Evolutionary conservation across 1,140 invertebrate genomes (phyloP).

Genomic region (Brachionus rubens): DNA sequence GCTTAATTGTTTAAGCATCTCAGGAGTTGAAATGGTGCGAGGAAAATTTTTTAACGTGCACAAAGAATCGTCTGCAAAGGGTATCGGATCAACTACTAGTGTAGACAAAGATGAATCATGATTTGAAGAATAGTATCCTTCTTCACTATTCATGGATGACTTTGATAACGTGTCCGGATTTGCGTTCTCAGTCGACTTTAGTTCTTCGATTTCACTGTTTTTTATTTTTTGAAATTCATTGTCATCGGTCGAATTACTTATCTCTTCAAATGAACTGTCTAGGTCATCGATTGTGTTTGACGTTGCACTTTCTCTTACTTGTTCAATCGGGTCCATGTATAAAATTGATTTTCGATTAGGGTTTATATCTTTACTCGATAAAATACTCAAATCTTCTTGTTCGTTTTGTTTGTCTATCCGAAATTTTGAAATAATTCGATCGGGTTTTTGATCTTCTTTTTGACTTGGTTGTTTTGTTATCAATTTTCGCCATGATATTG

Average conservation of each 20-base stretch:
- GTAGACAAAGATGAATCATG: constrained; percentile 37
- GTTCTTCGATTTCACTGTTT: neutral
- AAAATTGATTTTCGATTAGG: neutral
- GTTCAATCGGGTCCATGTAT: neutral
- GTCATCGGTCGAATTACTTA: constrained; percentile 18
- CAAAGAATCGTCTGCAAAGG: neutral
- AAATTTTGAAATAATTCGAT: neutral
- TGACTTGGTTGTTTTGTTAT: neutral
- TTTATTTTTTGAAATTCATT: neutral
- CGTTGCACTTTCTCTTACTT: neutral
- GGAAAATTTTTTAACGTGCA: constrained; percentile 32
- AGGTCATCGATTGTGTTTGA: neutral
- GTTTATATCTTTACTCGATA: no score
- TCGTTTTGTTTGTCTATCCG: neutral
- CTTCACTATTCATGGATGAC: constrained; percentile 42
- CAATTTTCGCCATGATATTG: neutral
- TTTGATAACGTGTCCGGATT: neutral
- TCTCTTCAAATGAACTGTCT: constrained; percentile 19
- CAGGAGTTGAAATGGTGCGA: neutral
- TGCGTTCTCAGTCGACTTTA: neutral
- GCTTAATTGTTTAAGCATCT: constrained; percentile 4
- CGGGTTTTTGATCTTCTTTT: neutral
- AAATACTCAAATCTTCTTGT: no score
- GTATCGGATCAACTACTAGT: neutral
- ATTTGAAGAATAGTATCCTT: constrained; percentile 37